Conservation (phyloP, 2,797 vertebrate genomes). For the Phoxinus dragarum region DNA sequence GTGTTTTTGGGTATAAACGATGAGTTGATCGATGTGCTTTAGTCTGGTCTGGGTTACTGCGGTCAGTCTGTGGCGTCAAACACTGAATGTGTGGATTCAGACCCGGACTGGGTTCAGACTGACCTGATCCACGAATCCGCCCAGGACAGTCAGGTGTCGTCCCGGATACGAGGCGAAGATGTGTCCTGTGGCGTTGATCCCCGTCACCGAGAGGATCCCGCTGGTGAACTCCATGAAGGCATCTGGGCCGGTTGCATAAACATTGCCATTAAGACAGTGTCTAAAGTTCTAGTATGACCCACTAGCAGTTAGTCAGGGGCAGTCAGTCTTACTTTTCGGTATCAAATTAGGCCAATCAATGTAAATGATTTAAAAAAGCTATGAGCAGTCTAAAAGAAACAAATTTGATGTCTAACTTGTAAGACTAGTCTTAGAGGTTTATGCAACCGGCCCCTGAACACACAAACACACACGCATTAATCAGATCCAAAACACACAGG, state of each 20-base stretch:
- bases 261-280: too few species aligned
- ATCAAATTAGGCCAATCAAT: too few species aligned
- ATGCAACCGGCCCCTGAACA: slow-evolving; percentile 66
- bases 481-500: background rate
- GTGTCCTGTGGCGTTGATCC: slow-evolving; percentile 92
- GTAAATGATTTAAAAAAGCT: too few species aligned
- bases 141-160: slow-evolving; percentile 85
- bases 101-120: background rate
- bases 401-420: too few species aligned
- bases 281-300: too few species aligned
- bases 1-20: slow-evolving; percentile 66
- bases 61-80: slow-evolving; percentile 28
- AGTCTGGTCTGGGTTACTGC: slow-evolving; percentile 24
- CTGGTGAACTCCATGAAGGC: slow-evolving; percentile 88
- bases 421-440: too few species aligned
- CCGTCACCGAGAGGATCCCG: slow-evolving; percentile 86
- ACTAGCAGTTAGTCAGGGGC: too few species aligned
- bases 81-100: background rate
- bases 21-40: slow-evolving; percentile 75
- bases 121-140: slow-evolving; percentile 94
- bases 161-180: slow-evolving; percentile 96
- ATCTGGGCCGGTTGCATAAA: slow-evolving; percentile 58
- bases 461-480: background rate
- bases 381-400: too few species aligned
- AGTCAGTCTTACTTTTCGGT: too few species aligned